Conservation (phyloP, 1,140 invertebrate genomes). For the Augochlora pura region DNA sequence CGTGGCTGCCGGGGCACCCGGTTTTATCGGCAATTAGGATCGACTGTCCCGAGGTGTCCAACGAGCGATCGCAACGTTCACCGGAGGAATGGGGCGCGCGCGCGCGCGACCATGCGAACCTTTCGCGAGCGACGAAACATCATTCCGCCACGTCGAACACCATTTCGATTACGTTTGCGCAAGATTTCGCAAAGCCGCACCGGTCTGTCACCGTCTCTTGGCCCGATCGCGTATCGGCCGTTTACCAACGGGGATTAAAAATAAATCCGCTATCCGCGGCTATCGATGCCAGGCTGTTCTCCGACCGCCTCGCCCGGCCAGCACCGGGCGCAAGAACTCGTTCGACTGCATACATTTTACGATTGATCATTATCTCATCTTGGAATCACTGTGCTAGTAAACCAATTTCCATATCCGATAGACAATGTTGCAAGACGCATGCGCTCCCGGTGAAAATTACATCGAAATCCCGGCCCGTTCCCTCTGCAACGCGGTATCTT, state of each 20-base stretch:
- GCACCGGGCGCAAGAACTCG: slow-evolving; percentile 35
- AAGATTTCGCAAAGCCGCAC: slow-evolving; percentile 24
- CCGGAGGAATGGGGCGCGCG: neutral
- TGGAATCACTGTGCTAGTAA: slow-evolving; percentile 40
- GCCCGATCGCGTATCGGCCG: slow-evolving; percentile 5
- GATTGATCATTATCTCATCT: slow-evolving; percentile 36
- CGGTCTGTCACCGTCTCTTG: neutral
- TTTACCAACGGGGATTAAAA: slow-evolving; percentile 34
- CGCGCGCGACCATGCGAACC: neutral
- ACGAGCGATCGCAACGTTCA: neutral
- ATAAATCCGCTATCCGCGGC: slow-evolving; percentile 25
- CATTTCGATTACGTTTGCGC: slow-evolving; percentile 34
- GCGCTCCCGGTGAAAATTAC: slow-evolving; percentile 47
- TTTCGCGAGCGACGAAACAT: slow-evolving; percentile 33
- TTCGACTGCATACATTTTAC: slow-evolving; percentile 33
- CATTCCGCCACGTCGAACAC: slow-evolving; percentile 34
- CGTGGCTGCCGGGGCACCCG: neutral
- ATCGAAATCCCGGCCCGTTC: slow-evolving; percentile 25
- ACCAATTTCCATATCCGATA: slow-evolving; percentile 52
- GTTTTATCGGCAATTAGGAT: slow-evolving; percentile 36
- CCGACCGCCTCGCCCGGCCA: neutral
- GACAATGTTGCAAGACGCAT: slow-evolving; percentile 54
- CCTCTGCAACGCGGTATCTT: slow-evolving; percentile 33
- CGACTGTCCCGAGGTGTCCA: slow-evolving; percentile 15
- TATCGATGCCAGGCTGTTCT: slow-evolving; percentile 39